These are phyloP conservation scores for Myiothlypis chrysogaster DNA, from an alignment of 2,797 vertebrate species.

Conservation along the genomic window DNA sequence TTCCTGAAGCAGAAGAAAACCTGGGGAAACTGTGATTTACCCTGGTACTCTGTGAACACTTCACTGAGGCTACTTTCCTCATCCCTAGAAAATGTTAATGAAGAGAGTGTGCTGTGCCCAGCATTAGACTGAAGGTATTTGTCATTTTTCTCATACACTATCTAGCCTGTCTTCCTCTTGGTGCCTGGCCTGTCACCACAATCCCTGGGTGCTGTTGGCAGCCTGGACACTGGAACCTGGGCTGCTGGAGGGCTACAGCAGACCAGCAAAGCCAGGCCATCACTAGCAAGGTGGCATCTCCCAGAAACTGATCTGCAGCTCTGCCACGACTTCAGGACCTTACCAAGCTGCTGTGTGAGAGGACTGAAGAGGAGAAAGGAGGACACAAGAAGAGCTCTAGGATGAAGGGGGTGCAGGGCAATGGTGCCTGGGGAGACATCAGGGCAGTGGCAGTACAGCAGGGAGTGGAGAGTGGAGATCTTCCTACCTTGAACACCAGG, in stretches of 20 bases:
- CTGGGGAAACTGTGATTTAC: not conserved
- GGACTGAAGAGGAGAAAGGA: not conserved
- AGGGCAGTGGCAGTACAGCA: accelerated
- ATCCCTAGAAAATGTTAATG: not conserved
- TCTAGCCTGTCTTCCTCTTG: not conserved
- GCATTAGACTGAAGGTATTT: not conserved
- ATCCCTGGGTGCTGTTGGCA: not conserved
- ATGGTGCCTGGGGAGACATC: not conserved
- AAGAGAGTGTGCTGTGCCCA: not conserved
- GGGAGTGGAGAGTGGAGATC: not conserved
- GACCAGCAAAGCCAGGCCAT: not conserved
- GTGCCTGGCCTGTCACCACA: not conserved
- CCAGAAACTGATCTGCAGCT: not conserved
- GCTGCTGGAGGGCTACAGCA: not conserved
- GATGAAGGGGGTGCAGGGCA: accelerated
- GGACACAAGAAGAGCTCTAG: not conserved
- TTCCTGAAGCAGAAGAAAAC: not conserved
- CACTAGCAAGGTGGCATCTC: not conserved
- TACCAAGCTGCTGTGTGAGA: accelerated
- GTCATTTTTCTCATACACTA: not conserved
- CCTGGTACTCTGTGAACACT: not conserved
- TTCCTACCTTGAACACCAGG: conserved; percentile 85
- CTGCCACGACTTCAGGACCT: not conserved
- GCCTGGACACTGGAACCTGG: not conserved
- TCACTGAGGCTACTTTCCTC: not conserved